A percentile compares a stretch with the other conserved stretches of the same genome.
phyloP scores from a whole-genome alignment of 2,797 vertebrate genomes.

The Myotis planiceps region DNA sequence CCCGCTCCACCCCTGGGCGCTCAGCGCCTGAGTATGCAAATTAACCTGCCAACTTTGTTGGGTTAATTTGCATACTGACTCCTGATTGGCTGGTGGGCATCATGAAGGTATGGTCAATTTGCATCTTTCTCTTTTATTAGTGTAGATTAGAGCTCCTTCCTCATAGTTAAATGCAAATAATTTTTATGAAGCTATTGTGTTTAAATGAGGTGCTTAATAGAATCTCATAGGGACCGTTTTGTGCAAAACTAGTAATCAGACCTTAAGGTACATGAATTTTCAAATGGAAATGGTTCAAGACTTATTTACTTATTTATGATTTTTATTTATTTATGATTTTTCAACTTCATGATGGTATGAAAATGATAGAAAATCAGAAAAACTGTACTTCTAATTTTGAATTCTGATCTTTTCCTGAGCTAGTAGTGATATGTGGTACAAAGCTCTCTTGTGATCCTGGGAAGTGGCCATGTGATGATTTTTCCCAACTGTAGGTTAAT shows the following conservation, averaged over 20 bases:
- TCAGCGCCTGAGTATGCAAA: too few relatives aligned
- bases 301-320: neutral
- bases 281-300: neutral
- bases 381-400: neutral
- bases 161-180: neutral
- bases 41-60: too few relatives aligned
- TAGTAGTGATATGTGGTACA: neutral
- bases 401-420: neutral
- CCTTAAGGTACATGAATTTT: neutral
- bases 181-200: neutral
- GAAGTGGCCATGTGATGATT: neutral
- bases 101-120: too few relatives aligned
- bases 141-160: neutral
- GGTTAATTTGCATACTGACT: too few relatives aligned
- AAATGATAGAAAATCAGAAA: neutral
- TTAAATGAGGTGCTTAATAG: neutral
- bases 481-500: neutral
- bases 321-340: neutral
- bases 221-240: neutral
- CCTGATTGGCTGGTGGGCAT: too few relatives aligned
- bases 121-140: too few relatives aligned
- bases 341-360: neutral
- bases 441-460: neutral
- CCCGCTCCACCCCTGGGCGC: fast-evolving
- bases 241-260: neutral